Conservation (phyloP, 1,140 invertebrate genomes). For the Muscidifurax raptorellus region DNA sequence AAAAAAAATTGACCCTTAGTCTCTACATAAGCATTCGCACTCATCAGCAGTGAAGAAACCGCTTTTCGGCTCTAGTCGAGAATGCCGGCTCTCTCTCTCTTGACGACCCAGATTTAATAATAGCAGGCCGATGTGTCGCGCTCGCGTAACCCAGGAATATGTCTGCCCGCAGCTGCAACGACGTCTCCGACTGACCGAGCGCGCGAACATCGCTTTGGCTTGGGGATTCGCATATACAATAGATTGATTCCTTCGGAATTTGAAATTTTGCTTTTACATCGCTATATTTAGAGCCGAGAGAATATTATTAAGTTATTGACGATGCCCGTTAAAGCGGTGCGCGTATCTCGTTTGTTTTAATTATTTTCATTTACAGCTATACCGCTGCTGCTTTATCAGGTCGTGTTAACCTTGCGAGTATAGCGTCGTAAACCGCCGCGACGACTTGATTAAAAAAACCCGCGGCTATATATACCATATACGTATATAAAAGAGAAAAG, state of each 20-base stretch:
- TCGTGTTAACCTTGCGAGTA: background rate
- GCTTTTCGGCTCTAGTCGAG: constrained; percentile 31
- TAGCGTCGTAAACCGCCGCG: background rate
- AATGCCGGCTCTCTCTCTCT: constrained; percentile 41
- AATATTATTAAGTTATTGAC: too few relatives aligned
- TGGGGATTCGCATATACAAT: background rate
- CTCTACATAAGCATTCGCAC: background rate
- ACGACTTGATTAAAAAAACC: constrained; percentile 7
- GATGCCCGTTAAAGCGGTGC: background rate
- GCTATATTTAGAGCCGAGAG: too few relatives aligned
- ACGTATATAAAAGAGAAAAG: background rate
- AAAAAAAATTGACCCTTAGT: background rate
- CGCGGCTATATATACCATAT: background rate
- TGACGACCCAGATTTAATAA: constrained; percentile 64
- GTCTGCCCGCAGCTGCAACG: background rate
- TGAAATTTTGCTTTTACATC: too few relatives aligned
- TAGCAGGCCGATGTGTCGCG: constrained; percentile 58
- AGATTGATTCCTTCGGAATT: background rate
- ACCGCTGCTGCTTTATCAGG: background rate
- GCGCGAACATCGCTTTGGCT: background rate
- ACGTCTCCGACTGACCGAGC: background rate
- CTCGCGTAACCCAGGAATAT: constrained; percentile 62
- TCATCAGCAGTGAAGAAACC: constrained; percentile 21
- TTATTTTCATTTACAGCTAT: background rate
- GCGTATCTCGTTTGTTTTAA: constrained; percentile 4